Evolutionary conservation across 2,113 vertebrate species (phyloP).

Genomic region (Meles meles): DNA sequence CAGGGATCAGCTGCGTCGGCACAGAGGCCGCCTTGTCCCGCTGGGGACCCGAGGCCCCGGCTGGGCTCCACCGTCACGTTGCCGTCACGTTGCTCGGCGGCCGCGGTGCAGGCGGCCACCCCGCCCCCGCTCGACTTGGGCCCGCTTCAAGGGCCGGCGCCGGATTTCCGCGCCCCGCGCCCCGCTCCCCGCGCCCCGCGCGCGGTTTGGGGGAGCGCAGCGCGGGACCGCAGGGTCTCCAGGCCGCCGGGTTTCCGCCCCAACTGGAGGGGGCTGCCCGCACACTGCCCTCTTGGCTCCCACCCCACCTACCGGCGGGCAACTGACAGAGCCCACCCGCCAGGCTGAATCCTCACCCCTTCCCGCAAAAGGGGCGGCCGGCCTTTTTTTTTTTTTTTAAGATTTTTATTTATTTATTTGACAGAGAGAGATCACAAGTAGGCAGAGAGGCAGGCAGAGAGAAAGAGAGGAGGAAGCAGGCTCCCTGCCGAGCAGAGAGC

Average conservation of each 20-base stretch:
- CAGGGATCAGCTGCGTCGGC: constrained; percentile 15
- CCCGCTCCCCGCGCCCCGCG: neutral
- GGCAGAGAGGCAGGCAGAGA: too few relatives aligned
- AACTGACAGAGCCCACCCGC: neutral
- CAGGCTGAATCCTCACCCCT: neutral
- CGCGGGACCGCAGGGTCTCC: neutral
- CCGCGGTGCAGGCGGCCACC: neutral
- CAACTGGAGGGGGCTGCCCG: neutral
- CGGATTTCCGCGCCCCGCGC: neutral
- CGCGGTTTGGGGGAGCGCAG: neutral
- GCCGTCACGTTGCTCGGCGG: neutral
- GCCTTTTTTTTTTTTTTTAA: too few relatives aligned
- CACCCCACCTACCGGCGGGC: accelerated
- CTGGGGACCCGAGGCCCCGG: neutral
- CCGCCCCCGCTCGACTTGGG: neutral
- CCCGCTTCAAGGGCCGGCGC: neutral
- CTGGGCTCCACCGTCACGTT: neutral
- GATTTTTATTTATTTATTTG: too few relatives aligned
- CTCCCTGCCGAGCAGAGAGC: too few relatives aligned
- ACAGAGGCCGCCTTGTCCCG: constrained; percentile 61
- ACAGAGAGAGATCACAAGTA: too few relatives aligned
- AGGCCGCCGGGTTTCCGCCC: neutral
- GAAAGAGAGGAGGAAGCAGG: too few relatives aligned
- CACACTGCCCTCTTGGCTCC: neutral
- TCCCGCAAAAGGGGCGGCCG: neutral